Conservation (phyloP, 2,797 vertebrate species). For the Lophotriccus pileatus region DNA sequence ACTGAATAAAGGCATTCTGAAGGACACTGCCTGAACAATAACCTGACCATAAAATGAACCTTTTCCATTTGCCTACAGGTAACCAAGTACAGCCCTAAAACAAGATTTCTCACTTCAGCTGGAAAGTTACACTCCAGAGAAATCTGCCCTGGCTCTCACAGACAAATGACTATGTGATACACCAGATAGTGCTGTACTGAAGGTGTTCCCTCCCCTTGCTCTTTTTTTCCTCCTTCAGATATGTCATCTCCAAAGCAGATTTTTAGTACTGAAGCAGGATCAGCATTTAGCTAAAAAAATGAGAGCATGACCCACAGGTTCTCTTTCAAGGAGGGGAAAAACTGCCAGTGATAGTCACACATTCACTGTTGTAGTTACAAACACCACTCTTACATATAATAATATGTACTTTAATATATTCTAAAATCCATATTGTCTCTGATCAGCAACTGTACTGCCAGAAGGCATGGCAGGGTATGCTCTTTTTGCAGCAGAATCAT, state of each 20-base stretch:
- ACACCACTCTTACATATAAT: not conserved
- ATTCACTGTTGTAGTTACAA: not conserved
- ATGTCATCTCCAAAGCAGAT: not conserved
- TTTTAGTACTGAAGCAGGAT: not conserved
- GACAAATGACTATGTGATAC: not conserved
- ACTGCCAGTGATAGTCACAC: not conserved
- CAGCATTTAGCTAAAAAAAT: not conserved
- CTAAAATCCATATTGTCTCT: not conserved
- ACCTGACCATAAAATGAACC: accelerated
- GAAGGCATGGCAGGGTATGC: not conserved
- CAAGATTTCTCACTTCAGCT: not conserved
- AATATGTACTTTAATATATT: not conserved
- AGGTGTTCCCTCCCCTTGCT: not conserved
- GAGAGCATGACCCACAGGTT: not conserved
- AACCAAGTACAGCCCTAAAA: not conserved
- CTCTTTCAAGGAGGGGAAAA: not conserved
- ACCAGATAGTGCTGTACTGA: not conserved
- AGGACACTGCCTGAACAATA: not conserved
- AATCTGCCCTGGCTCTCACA: not conserved
- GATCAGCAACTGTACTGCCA: not conserved
- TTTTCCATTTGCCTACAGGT: not conserved
- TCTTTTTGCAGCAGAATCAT: not conserved
- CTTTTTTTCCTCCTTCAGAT: not conserved
- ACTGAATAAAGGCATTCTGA: not conserved
- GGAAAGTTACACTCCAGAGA: not conserved